Conservation (phyloP, 2,888 invertebrate genomes). For the Ormyrus labotus region DNA sequence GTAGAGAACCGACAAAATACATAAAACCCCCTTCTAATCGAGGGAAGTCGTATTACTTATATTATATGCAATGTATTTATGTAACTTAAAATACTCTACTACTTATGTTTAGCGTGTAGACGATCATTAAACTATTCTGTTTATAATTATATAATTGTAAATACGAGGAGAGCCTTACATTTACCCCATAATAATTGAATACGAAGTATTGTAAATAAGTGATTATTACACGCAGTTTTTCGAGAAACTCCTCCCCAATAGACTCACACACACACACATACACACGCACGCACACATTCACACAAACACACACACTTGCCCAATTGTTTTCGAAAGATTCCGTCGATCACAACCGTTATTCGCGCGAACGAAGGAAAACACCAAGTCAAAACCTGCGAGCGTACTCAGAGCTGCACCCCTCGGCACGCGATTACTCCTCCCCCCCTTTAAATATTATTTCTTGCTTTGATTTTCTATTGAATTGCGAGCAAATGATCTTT, state of each 20-base stretch:
- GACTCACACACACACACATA: conserved; percentile 11
- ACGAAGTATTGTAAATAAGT: conserved; percentile 58
- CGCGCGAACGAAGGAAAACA: conserved; percentile 13
- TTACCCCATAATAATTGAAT: conserved; percentile 54
- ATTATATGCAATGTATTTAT: conserved; percentile 57
- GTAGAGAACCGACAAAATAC: conserved; percentile 45
- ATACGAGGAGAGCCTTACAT: conserved; percentile 58
- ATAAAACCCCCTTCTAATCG: conserved; percentile 35
- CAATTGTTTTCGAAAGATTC: conserved; percentile 14
- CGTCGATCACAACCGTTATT: conserved; percentile 9
- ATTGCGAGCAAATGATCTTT: no score
- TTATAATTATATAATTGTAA: conserved; percentile 57
- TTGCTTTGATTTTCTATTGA: no score
- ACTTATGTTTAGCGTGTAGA: conserved; percentile 57
- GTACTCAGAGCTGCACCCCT: conserved; percentile 16
- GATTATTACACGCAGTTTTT: conserved; percentile 55
- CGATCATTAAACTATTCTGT: conserved; percentile 55
- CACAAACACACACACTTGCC: conserved; percentile 25
- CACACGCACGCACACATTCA: no score
- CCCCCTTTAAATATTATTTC: no score
- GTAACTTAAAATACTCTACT: conserved; percentile 58
- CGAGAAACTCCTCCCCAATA: conserved; percentile 23
- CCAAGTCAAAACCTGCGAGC: conserved; percentile 23
- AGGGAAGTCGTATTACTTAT: conserved; percentile 57
- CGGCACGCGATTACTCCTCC: background rate